Evolutionary conservation across 2,888 invertebrate genomes (phyloP).

Genomic region (Mayetiola destructor): DNA sequence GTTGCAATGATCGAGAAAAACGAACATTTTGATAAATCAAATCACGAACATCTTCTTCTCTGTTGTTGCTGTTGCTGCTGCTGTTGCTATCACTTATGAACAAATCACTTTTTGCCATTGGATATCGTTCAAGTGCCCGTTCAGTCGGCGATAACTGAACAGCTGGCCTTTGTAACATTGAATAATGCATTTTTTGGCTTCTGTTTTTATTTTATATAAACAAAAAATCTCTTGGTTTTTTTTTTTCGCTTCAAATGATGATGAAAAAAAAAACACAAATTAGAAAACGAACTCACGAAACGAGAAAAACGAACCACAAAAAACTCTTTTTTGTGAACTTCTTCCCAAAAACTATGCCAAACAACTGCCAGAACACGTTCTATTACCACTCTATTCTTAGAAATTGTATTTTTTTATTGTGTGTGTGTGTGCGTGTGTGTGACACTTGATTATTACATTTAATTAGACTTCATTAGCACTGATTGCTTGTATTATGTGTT

Average conservation of each 20-base stretch:
- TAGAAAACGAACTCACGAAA: background rate
- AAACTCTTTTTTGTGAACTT: too few relatives aligned
- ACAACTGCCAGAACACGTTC: background rate
- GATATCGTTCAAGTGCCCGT: background rate
- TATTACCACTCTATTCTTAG: background rate
- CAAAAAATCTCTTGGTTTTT: background rate
- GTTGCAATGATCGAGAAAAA: background rate
- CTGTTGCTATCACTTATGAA: background rate
- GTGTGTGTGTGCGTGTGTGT: background rate
- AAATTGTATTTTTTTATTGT: too few relatives aligned
- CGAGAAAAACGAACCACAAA: too few relatives aligned
- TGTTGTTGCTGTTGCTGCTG: too few relatives aligned
- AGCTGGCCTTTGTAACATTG: background rate
- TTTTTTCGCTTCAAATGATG: background rate
- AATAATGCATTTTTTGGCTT: background rate
- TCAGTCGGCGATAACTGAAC: background rate
- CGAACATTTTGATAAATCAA: background rate
- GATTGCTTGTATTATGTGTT: too few relatives aligned
- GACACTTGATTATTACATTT: slow-evolving; percentile 1
- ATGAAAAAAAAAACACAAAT: background rate
- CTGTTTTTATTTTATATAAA: too few relatives aligned
- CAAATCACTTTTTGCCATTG: slow-evolving; percentile 10
- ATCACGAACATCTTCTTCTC: background rate
- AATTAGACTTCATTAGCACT: slow-evolving; percentile 10
- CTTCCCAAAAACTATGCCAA: too few relatives aligned